Percentiles rank a stretch among this genome's conserved stretches.
phyloP scores from a whole-genome alignment of 92 coral and sea anemone genomes.

The Epizoanthus fatuus region DNA sequence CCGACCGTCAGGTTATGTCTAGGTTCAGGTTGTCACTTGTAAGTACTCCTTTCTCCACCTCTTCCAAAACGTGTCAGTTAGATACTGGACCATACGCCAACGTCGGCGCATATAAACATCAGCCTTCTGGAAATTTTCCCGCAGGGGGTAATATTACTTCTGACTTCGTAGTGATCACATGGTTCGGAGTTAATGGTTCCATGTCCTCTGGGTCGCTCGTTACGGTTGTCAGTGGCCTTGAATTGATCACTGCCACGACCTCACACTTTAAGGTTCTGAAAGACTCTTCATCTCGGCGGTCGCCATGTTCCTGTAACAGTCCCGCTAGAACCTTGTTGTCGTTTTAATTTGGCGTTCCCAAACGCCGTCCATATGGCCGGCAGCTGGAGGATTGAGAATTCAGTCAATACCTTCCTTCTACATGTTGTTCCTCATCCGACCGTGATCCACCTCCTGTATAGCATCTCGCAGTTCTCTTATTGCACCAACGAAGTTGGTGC shows the following conservation, averaged over 20 bases:
- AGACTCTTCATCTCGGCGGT: background rate
- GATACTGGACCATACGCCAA: slow-evolving; percentile 68
- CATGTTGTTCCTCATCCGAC: background rate
- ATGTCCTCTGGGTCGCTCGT: background rate
- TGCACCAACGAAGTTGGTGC: slow-evolving; percentile 7
- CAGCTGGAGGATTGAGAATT: background rate
- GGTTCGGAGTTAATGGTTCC: slow-evolving; percentile 1
- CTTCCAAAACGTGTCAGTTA: slow-evolving; percentile 56
- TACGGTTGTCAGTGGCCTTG: background rate
- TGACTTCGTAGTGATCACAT: slow-evolving; percentile 66
- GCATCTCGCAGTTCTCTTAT: background rate
- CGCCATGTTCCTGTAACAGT: background rate
- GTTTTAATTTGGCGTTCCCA: background rate
- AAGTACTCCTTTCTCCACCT: slow-evolving; percentile 69
- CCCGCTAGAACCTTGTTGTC: background rate
- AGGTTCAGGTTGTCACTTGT: slow-evolving; percentile 9
- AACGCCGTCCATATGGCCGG: background rate
- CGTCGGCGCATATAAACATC: slow-evolving; percentile 62
- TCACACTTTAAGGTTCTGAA: background rate
- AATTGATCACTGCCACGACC: background rate
- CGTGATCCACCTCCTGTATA: background rate
- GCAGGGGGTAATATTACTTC: slow-evolving; percentile 67
- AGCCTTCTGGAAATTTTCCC: slow-evolving; percentile 49
- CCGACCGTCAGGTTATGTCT: slow-evolving; percentile 21
- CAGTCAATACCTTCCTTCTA: background rate